Evolutionary conservation across 2,113 vertebrate genomes (phyloP).

Genomic region (Haplochromis burtoni): DNA sequence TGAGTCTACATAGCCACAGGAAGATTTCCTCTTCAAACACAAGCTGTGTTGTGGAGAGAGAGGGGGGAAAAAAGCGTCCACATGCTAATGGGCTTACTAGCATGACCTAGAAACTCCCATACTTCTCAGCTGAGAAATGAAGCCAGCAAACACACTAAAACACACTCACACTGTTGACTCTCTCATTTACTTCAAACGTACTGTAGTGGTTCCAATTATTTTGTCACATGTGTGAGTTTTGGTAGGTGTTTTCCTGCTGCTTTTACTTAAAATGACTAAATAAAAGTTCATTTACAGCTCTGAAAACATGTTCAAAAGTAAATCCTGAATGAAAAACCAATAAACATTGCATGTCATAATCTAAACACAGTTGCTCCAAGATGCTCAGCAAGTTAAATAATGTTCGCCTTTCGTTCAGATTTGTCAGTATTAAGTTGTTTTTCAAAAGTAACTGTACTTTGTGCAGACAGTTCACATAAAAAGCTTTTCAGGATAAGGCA

Average conservation of each 20-base stretch:
- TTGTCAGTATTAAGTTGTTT: not conserved
- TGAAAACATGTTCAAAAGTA: not conserved
- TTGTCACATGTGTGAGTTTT: not conserved
- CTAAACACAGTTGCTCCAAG: not conserved
- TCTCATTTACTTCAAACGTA: conserved; percentile 7
- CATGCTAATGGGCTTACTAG: conserved; percentile 51
- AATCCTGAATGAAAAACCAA: not conserved
- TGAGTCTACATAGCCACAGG: conserved; percentile 48
- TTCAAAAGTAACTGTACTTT: not conserved
- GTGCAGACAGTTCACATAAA: not conserved
- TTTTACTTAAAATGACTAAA: not conserved
- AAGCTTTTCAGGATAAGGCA: not conserved
- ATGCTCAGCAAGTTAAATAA: not conserved
- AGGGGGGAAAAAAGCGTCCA: not conserved
- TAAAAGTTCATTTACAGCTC: not conserved
- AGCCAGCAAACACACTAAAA: not conserved
- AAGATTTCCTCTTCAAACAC: conserved; percentile 52
- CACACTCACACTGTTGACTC: not conserved
- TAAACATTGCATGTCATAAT: not conserved
- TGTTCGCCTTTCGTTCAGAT: not conserved
- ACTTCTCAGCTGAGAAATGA: not conserved
- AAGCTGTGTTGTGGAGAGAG: conserved; percentile 26
- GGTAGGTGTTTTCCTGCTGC: not conserved
- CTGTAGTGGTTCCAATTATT: not conserved
- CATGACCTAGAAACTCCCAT: conserved; percentile 59